Evolutionary conservation across 2,888 invertebrate species (phyloP), one percentile per base, ranked within the genome.

Genomic region (Drosophila fulvimacula): DNA sequence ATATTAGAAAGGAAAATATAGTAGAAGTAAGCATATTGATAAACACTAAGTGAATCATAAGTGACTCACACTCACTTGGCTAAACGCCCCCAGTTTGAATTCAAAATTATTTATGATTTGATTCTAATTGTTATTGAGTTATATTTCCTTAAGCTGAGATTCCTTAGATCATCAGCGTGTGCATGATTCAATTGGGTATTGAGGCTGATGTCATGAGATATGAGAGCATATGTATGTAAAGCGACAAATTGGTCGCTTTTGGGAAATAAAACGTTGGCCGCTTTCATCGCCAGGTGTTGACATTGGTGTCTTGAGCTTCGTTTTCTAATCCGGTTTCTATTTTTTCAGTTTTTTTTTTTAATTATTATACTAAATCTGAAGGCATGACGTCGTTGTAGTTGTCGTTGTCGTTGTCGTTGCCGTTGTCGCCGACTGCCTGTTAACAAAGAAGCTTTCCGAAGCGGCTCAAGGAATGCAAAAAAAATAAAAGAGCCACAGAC

Each of bases 311-410:
- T 59, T 57, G 27, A 51, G 39, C 32, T 58, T 24, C 61, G 67
- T 63, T 56, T 76, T 67, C 71, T 71, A 86, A 81, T 79, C 83
- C 79, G 83, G 81, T 82, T 86, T 79, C 63, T 71, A 70, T 51
- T 62, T 42, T 56, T 66, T 59, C n/a, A 36, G 51, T 5, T 4
- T 27, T 0, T 30, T 57, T 71, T 74, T 71, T 71, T 60, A 72
- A 78, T 76, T 69, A 79, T 76, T 79, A 62, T 70, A 76, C 56
- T 81, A 69, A 80, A 79, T 69, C 73, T 57, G 19, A 67, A 70
- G 67, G 79, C 82, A 82, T 82, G 82, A 82, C 83, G 83, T 78
- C 69, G 76, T 69, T 21, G 60, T 52, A 49, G 59, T 36, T 60
- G 60, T 52, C 53, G 59, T 32, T 57, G 34, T 24, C 24, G 24